Evolutionary conservation across 2,113 vertebrate genomes (phyloP).

Genomic region (Corythaeola cristata): DNA sequence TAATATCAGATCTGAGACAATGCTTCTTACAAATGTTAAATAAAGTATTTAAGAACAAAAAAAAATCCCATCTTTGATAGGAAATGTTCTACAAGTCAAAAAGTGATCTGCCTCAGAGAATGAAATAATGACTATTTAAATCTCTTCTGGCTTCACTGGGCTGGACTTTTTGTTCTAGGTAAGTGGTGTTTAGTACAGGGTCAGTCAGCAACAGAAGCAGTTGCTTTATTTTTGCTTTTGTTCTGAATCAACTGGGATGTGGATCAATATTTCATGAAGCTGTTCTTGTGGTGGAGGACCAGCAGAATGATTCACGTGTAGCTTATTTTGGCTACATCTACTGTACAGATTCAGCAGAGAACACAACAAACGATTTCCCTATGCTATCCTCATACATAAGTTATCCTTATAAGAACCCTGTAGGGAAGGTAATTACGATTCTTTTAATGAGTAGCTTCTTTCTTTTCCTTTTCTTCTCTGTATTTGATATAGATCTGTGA

Average conservation of each 20-base stretch:
- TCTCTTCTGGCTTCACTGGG: background rate
- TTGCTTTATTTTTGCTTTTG: background rate
- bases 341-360: background rate
- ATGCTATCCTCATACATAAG: background rate
- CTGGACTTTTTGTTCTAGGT: background rate
- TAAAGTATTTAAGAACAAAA: background rate
- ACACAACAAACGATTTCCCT: background rate
- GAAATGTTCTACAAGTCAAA: background rate
- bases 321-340: background rate
- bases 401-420: background rate
- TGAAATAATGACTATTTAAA: background rate
- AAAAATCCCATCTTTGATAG: background rate
- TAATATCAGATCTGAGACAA: background rate
- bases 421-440: background rate
- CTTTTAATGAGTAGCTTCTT: background rate
- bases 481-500: background rate
- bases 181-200: background rate
- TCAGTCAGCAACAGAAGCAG: background rate
- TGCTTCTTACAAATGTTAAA: background rate
- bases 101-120: background rate
- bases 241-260: background rate
- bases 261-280: background rate
- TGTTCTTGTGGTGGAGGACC: accelerated
- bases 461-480: background rate
- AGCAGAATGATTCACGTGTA: background rate